Conservation (phyloP, 2,888 invertebrate genomes). For the Platerodrilus igneus region DNA sequence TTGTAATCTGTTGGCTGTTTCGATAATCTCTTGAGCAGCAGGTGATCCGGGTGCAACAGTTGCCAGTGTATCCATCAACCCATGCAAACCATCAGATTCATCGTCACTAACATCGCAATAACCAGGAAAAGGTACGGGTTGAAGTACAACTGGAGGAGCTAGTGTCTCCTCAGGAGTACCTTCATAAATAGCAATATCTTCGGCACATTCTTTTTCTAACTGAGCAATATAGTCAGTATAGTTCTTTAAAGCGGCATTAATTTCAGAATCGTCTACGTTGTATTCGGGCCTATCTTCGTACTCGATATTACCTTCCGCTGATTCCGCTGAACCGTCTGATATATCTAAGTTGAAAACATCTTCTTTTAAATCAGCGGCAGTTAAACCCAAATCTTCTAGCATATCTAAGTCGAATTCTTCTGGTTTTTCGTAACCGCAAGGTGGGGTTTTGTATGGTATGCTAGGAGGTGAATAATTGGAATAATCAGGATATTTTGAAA, state of each 20-base stretch:
- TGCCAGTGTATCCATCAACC: too few species aligned
- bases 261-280: not conserved
- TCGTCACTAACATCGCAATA: not conserved
- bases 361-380: not conserved
- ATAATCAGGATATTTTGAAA: too few species aligned
- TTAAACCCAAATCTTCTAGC: conserved; percentile 1
- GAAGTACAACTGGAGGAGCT: conserved; percentile 3
- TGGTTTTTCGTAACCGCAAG: too few species aligned
- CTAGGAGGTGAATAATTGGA: conserved; percentile 13
- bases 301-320: not conserved
- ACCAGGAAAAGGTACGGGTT: too few species aligned
- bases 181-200: conserved; percentile 14
- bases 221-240: conserved; percentile 4
- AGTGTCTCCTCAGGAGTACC: conserved; percentile 10
- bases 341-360: not conserved
- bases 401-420: not conserved
- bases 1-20: conserved; percentile 20
- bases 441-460: conserved; percentile 16
- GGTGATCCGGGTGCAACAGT: conserved; percentile 13
- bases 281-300: not conserved
- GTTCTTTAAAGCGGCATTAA: conserved; percentile 6
- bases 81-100: not conserved
- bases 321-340: not conserved
- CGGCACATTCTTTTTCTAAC: conserved; percentile 5
- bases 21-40: conserved; percentile 25